A percentile compares a stretch with the other conserved stretches of the same genome.
Conservation (phyloP, 53 echinoderm and acorn worm genomes). For the Temnopleurus reevesii region DNA sequence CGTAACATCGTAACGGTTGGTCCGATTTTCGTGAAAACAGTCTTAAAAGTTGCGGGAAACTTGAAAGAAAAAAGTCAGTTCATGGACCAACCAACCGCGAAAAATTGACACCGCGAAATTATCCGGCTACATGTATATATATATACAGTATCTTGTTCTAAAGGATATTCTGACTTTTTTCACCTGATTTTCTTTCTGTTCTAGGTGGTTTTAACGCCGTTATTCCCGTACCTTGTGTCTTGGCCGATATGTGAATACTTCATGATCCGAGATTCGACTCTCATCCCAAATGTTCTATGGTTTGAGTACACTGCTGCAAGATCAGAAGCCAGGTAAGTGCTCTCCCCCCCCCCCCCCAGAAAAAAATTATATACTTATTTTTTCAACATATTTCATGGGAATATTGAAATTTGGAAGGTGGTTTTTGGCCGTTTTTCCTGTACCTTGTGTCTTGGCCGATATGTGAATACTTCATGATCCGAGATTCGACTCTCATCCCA, state of each 20-base stretch:
- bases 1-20: too few species aligned
- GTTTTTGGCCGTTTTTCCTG: conserved; percentile 65
- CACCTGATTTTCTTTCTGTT: neutral
- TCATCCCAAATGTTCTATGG: conserved; percentile 98
- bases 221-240: conserved; percentile 82
- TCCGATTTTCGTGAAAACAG: too few species aligned
- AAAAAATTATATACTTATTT: too few species aligned
- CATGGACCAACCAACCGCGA: too few species aligned
- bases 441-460: conserved; percentile 86
- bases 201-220: conserved; percentile 86
- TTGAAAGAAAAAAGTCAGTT: too few species aligned
- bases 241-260: conserved; percentile 90
- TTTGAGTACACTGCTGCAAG: conserved; percentile 97
- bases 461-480: conserved; percentile 82
- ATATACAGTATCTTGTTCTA: too few species aligned
- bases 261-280: conserved; percentile 87
- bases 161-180: too few species aligned
- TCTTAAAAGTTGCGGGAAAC: too few species aligned
- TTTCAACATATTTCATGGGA: too few species aligned
- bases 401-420: too few species aligned
- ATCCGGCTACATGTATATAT: too few species aligned
- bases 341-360: neutral
- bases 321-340: conserved; percentile 87
- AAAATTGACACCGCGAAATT: too few species aligned
- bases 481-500: conserved; percentile 95